phyloP scores from a whole-genome alignment of 2,888 invertebrate species.

The Dione juno region DNA sequence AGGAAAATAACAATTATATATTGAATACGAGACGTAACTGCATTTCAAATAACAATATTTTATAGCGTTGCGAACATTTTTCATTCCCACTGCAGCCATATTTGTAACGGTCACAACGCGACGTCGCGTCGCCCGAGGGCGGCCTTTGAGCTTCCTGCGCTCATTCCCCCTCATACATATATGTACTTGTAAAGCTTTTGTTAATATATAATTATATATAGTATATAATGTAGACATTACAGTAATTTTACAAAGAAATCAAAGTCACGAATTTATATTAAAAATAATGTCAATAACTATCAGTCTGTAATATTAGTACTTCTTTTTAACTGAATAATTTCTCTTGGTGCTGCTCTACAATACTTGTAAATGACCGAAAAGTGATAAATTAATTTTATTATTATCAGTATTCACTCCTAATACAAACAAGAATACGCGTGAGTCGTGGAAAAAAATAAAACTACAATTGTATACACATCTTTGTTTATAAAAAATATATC shows the following conservation, averaged over 20 bases:
- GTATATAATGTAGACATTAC: background rate
- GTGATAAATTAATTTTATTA: too few species aligned
- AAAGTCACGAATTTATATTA: background rate
- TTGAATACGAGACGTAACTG: background rate
- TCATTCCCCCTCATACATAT: background rate
- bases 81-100: slow-evolving; percentile 1
- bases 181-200: background rate
- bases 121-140: slow-evolving; percentile 5
- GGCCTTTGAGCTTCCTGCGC: background rate
- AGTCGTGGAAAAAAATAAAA: too few species aligned
- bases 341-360: too few species aligned
- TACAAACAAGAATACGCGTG: too few species aligned
- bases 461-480: too few species aligned
- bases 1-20: too few species aligned
- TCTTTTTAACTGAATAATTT: too few species aligned
- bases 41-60: background rate
- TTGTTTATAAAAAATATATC: too few species aligned
- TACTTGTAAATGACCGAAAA: too few species aligned
- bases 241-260: background rate
- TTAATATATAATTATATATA: too few species aligned
- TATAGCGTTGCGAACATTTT: slow-evolving; percentile 3
- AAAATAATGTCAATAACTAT: background rate
- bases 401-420: too few species aligned
- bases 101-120: slow-evolving; percentile 9
- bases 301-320: too few species aligned